Conservation (phyloP, 2,797 vertebrate species). For the Telmatherina bonti region DNA sequence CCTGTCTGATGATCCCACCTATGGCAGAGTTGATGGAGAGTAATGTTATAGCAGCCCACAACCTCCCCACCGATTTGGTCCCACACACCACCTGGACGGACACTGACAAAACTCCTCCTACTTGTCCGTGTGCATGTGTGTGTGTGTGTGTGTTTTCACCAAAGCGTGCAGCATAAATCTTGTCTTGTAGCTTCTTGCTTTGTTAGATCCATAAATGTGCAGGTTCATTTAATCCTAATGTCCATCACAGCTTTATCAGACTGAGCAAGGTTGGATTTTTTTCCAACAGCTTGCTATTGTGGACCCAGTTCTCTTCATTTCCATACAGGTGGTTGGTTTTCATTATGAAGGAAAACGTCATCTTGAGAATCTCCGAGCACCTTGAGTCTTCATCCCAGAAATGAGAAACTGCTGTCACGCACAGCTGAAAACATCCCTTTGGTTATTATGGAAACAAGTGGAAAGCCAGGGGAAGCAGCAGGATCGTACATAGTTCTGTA, state of each 20-base stretch:
- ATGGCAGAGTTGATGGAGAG: conserved; percentile 62
- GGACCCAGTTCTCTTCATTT: background rate
- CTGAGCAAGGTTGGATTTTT: background rate
- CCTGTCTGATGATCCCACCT: conserved; percentile 72
- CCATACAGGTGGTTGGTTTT: background rate
- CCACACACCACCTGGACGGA: conserved; percentile 70
- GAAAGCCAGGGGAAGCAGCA: background rate
- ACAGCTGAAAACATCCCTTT: conserved; percentile 13
- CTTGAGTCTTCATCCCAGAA: no score
- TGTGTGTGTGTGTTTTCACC: background rate
- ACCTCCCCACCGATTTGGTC: conserved; percentile 41
- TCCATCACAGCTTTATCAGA: background rate
- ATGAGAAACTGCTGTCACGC: conserved; percentile 2
- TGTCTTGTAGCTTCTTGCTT: background rate
- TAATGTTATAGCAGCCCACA: conserved; percentile 64
- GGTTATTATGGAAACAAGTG: conserved; percentile 12
- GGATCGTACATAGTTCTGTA: background rate
- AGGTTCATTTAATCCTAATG: background rate
- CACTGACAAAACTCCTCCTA: conserved; percentile 11
- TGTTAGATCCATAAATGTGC: background rate
- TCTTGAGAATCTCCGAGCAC: no score
- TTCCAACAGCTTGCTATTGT: background rate
- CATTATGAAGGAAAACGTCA: background rate
- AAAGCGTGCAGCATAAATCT: background rate
- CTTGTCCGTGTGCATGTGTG: conserved; percentile 15